phyloP scores from a whole-genome alignment of 1,140 invertebrate genomes.

The Drosophila insularis region DNA sequence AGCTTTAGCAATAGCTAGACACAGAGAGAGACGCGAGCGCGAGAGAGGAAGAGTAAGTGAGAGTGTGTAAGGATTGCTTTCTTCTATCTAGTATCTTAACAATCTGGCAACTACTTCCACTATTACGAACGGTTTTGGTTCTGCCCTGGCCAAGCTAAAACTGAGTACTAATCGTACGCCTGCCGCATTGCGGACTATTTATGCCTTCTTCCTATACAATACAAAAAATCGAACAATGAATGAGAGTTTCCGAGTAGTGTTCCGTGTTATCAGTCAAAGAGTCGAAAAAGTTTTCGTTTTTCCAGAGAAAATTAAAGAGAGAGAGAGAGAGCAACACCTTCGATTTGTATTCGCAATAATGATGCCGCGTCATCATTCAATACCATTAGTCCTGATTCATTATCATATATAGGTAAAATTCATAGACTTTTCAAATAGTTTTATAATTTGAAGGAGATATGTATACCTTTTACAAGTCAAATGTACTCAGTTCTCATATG shows the following conservation, averaged over 20 bases:
- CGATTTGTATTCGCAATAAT: not conserved
- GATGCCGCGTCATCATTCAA: not conserved
- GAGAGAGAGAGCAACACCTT: conserved; percentile 17
- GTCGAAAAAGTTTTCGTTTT: not conserved
- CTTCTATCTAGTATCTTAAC: not conserved
- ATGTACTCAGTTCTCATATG: not conserved
- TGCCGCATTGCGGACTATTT: conserved; percentile 55
- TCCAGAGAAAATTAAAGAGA: not conserved
- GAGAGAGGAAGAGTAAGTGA: not conserved
- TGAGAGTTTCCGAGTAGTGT: conserved; percentile 26
- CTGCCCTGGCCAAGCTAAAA: conserved; percentile 39
- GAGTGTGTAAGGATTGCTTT: not conserved
- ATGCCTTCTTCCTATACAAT: conserved; percentile 73
- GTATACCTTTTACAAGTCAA: not conserved
- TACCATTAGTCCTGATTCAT: not conserved
- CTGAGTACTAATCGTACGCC: conserved; percentile 52
- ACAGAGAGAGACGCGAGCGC: not conserved
- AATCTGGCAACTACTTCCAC: conserved; percentile 2
- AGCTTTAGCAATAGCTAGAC: not conserved
- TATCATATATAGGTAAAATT: not conserved
- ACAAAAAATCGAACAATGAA: conserved; percentile 29
- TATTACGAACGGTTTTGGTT: conserved; percentile 21
- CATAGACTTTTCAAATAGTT: not conserved
- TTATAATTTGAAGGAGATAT: not conserved
- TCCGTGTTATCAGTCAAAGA: conserved; percentile 39